Percentiles rank a stretch among this genome's conserved stretches.
These are phyloP conservation scores for Halyomorpha halys DNA, from an alignment of 1,140 invertebrate genomes.

Conservation along the genomic window DNA sequence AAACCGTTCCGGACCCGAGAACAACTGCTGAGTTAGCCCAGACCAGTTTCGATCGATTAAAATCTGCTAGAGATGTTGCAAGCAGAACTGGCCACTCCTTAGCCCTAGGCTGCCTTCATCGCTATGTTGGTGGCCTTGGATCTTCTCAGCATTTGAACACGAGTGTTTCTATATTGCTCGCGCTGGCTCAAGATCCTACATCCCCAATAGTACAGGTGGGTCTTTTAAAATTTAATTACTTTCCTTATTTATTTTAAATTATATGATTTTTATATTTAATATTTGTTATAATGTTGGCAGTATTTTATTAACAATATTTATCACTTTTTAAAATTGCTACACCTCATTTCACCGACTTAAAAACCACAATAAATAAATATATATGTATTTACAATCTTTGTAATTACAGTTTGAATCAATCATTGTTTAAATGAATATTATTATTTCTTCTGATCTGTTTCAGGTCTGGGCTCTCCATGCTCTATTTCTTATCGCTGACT, in stretches of 20 bases:
- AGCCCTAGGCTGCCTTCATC: slow-evolving; percentile 82
- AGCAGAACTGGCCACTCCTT: slow-evolving; percentile 85
- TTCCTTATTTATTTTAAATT: background rate
- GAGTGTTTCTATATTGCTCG: slow-evolving; percentile 85
- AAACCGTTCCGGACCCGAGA: slow-evolving; percentile 71
- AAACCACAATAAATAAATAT: no score
- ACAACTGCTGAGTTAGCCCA: slow-evolving; percentile 87
- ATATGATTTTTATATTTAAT: no score
- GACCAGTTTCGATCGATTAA: slow-evolving; percentile 80
- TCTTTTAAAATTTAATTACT: background rate
- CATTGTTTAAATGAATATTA: background rate
- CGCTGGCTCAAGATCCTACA: slow-evolving; percentile 84
- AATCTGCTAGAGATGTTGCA: slow-evolving; percentile 76
- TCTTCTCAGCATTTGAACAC: slow-evolving; percentile 86
- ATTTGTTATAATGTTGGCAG: no score
- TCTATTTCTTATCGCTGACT: slow-evolving; percentile 88
- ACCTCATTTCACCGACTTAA: no score
- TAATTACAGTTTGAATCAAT: no score
- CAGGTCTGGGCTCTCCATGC: slow-evolving; percentile 95
- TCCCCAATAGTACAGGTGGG: slow-evolving; percentile 78
- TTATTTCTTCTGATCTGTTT: background rate
- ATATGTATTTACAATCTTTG: no score
- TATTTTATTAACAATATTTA: no score
- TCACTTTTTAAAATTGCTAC: no score
- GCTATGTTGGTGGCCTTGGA: slow-evolving; percentile 82